Evolutionary conservation across 1,140 invertebrate species (phyloP).

Genomic region (Drosophila navojoa): DNA sequence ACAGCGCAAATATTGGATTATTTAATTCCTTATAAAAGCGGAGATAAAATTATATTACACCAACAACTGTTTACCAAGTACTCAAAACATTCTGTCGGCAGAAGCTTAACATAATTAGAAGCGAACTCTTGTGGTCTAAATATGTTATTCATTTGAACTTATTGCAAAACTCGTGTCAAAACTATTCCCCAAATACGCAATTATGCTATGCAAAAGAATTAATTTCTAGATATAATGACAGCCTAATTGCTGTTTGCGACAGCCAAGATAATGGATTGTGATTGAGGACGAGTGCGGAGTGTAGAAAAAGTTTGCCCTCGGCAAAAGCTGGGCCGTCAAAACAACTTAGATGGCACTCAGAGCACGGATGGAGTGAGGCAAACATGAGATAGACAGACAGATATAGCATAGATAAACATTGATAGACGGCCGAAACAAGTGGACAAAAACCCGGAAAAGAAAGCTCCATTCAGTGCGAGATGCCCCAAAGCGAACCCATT

Average conservation of each 20-base stretch:
- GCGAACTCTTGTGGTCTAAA: neutral
- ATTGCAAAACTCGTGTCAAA: neutral
- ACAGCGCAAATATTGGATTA: too few relatives aligned
- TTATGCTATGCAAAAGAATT: neutral
- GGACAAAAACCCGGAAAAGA: conserved; percentile 3
- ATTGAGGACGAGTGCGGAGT: conserved; percentile 1
- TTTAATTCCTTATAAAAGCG: too few relatives aligned
- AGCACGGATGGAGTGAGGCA: neutral
- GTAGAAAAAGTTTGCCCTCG: conserved; percentile 1
- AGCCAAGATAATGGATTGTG: conserved; percentile 3
- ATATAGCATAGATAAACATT: conserved; percentile 6
- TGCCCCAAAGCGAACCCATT: neutral
- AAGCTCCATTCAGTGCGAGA: conserved; percentile 3
- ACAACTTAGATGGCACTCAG: conserved; percentile 33
- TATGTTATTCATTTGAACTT: conserved; percentile 2
- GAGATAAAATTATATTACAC: too few relatives aligned
- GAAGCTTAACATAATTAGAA: neutral
- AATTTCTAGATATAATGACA: conserved; percentile 25
- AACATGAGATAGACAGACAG: conserved; percentile 7
- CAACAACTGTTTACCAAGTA: neutral
- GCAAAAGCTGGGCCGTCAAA: conserved; percentile 23
- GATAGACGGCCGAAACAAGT: neutral
- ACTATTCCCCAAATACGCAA: neutral
- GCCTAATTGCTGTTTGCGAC: conserved; percentile 24
- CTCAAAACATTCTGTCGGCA: neutral